phyloP scores from a whole-genome alignment of 2,113 vertebrate species.

The Saimiri boliviensis region DNA sequence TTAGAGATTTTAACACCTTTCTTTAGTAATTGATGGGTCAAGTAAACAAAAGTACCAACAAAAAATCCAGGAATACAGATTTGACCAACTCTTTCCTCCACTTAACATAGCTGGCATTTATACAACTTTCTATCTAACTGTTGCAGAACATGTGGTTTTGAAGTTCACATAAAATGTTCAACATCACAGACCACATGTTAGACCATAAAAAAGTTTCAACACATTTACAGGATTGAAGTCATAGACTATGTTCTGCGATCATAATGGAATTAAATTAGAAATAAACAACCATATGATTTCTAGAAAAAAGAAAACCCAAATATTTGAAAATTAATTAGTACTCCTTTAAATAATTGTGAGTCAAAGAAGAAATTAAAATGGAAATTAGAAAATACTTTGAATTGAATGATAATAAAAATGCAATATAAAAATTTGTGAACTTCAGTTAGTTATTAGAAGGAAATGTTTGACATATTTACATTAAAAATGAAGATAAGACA shows the following conservation, averaged over 20 bases:
- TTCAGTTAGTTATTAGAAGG: not conserved
- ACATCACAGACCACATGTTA: not conserved
- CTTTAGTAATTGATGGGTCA: not conserved
- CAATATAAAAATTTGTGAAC: not conserved
- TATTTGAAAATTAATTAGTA: not conserved
- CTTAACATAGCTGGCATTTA: not conserved
- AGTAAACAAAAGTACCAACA: not conserved
- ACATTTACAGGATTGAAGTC: not conserved
- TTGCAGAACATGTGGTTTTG: not conserved
- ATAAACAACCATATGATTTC: not conserved
- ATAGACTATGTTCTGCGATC: not conserved
- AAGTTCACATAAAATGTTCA: not conserved
- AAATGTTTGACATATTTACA: not conserved
- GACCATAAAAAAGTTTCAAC: not conserved
- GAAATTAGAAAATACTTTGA: constrained; percentile 15
- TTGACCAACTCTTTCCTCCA: not conserved
- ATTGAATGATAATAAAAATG: not conserved
- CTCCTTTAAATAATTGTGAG: not conserved
- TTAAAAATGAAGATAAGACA: not conserved
- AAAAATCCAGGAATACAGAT: not conserved
- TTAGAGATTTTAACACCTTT: not conserved
- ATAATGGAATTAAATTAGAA: not conserved
- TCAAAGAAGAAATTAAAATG: not conserved
- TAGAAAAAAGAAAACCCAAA: not conserved
- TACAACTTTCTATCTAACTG: not conserved